phyloP scores from a whole-genome alignment of 2,113 vertebrate genomes.

The Phasianus colchicus region DNA sequence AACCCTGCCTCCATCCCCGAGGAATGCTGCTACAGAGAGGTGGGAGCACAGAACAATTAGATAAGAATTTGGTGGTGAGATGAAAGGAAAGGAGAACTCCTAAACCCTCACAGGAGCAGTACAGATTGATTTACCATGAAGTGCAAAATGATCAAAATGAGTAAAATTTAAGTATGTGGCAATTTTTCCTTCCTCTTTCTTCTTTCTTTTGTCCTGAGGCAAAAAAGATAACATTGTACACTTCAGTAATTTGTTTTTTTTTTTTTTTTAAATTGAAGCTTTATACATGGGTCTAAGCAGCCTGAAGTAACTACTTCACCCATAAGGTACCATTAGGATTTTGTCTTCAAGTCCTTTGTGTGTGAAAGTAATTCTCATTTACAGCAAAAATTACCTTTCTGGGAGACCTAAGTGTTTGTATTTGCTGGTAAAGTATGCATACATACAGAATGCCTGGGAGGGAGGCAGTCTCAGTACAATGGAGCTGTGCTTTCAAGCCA shows the following conservation, averaged over 20 bases:
- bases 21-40: background rate
- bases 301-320: background rate
- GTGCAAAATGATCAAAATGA: constrained; percentile 18
- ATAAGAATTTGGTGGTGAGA: background rate
- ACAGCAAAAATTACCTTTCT: background rate
- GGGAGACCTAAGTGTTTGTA: background rate
- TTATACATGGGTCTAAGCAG: background rate
- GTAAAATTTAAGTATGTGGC: background rate
- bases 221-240: background rate
- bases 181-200: background rate
- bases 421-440: background rate
- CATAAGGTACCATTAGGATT: background rate
- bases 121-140: background rate
- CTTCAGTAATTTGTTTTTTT: background rate
- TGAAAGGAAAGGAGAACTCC: background rate
- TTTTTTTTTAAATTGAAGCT: background rate
- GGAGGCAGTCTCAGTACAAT: background rate
- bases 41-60: background rate
- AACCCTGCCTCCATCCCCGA: background rate
- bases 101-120: background rate
- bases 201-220: background rate
- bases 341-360: background rate
- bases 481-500: background rate
- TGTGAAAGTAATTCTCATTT: background rate
- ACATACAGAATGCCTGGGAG: background rate